These are phyloP conservation scores for Xiphophorus couchianus DNA, from an alignment of 2,113 vertebrate genomes.

Conservation along the genomic window DNA sequence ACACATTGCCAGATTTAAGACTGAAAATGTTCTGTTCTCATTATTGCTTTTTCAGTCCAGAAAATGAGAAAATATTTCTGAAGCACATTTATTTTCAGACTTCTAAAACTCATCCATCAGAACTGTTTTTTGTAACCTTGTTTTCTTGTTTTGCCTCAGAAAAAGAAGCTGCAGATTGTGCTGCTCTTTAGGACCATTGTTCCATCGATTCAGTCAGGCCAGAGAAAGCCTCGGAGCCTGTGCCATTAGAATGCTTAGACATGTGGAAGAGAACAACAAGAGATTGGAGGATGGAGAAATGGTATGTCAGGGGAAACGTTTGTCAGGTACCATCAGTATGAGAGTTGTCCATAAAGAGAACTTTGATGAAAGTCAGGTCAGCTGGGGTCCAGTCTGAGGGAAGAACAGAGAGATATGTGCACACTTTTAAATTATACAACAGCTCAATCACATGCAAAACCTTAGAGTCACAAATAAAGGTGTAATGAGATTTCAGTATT, in stretches of 20 bases:
- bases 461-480: conserved; percentile 46
- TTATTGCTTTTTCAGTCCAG: conserved; percentile 65
- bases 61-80: conserved; percentile 53
- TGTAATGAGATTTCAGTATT: no score
- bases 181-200: conserved; percentile 62
- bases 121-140: neutral
- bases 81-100: conserved; percentile 33
- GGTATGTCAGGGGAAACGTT: conserved; percentile 59
- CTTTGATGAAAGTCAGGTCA: conserved; percentile 31
- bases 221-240: conserved; percentile 70
- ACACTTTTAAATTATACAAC: conserved; percentile 8
- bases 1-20: conserved; percentile 67
- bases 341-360: conserved; percentile 55
- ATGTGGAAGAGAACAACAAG: conserved; percentile 69
- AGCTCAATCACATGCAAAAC: neutral
- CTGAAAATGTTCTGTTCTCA: conserved; percentile 64
- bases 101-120: conserved; percentile 10
- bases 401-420: neutral
- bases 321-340: conserved; percentile 77
- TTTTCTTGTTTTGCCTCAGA: conserved; percentile 46
- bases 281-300: conserved; percentile 55
- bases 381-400: conserved; percentile 9
- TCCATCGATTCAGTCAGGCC: conserved; percentile 64
- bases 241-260: conserved; percentile 77
- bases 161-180: conserved; percentile 42